Evolutionary conservation across 92 coral and sea anemone species (phyloP).

Genomic region (Epizoanthus scotinus): DNA sequence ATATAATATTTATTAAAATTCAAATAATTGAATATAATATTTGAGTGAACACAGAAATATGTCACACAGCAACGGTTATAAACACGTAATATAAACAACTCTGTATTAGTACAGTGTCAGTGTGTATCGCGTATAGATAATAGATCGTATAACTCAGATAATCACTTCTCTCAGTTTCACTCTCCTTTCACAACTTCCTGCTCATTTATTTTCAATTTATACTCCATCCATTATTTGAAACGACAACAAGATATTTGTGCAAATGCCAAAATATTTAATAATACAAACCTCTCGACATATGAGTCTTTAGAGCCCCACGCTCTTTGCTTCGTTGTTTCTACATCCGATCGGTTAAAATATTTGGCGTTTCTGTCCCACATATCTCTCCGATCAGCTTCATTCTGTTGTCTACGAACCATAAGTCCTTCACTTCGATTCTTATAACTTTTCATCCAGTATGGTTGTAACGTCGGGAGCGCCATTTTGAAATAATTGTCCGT

Average conservation of each 20-base stretch:
- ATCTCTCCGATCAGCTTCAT: constrained; percentile 94
- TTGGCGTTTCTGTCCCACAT: constrained; percentile 91
- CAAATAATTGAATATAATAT: too few species aligned
- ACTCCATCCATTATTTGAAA: too few species aligned
- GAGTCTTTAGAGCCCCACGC: constrained; percentile 95
- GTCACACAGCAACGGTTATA: constrained; percentile 20
- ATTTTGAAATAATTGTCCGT: constrained; percentile 64
- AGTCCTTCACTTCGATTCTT: constrained; percentile 88
- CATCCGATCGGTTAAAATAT: constrained; percentile 90
- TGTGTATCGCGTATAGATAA: too few species aligned
- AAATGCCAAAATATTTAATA: neutral
- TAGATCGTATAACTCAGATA: too few species aligned
- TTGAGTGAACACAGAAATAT: neutral
- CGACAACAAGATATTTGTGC: neutral
- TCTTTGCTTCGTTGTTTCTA: constrained; percentile 94
- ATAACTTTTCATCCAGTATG: constrained; percentile 98
- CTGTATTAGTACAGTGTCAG: too few species aligned
- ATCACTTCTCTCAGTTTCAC: too few species aligned
- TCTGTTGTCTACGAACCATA: constrained; percentile 90
- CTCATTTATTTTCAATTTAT: too few species aligned
- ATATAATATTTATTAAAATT: too few species aligned
- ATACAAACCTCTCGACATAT: constrained; percentile 78
- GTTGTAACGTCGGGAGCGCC: constrained; percentile 99
- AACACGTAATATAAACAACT: too few species aligned
- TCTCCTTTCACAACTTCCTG: too few species aligned